Evolutionary conservation across 1,140 invertebrate species (phyloP), one percentile per base, ranked within the genome.

Genomic region (Hirudo medicinalis): DNA sequence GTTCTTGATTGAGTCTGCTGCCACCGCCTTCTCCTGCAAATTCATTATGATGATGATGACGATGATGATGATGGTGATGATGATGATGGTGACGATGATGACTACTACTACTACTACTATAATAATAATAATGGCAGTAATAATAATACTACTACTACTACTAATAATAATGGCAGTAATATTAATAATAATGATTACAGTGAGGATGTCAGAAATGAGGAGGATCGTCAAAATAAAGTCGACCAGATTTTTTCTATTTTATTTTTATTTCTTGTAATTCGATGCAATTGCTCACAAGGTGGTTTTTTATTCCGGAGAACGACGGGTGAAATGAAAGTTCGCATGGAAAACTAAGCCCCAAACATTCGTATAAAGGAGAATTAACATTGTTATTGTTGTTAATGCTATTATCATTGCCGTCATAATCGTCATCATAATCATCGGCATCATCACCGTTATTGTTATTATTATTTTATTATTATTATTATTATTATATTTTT

Each of bases 221-320:
- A 49, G 0, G 43, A 6, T 6, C 32, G 6, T 36, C 6, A 36
- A 36, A 36, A 36, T 36, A 36, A 36, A 36, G 6, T 36, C 32
- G 32, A 36, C 32, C 32, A 3, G 6, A 6, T 36, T 36, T 3
- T 36, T 36, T 36, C 6, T 36, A 36, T 3, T 36, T 36, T 57
- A n/a, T 57, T 57, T 57, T 57, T 57, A 57, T n/a, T 57, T 57
- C 9, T 57, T 57, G 25, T 57, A 20, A 57, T 57, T 57, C 25
- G 25, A 57, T 25, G 2, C 32, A 36, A 36, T 36, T 36, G 2
- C 32, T 36, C 32, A 36, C 32, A 36, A 36, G 32, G 32, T 6
- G 6, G 32, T 36, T 6, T 3, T 36, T 36, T 2, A 36, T 3
- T 36, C 32, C 6, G 32, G 32, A 36, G 6, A 36, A 36, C 6